Percentiles rank a stretch among this genome's conserved stretches.
phyloP scores from a whole-genome alignment of 2,113 vertebrate genomes.

The Eleginops maclovinus region DNA sequence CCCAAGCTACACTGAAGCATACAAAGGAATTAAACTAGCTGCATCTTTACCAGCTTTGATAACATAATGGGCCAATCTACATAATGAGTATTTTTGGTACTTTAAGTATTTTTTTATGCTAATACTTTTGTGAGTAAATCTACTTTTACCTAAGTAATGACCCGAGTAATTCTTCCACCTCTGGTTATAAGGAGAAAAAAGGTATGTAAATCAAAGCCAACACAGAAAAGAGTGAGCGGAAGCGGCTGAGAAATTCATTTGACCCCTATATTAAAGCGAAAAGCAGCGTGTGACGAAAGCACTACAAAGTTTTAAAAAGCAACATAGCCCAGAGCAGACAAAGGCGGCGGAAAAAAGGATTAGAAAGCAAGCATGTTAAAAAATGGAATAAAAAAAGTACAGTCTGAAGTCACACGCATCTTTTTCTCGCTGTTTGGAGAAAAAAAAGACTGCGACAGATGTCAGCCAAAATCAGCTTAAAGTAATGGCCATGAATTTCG shows the following conservation, averaged over 20 bases:
- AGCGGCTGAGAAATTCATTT: neutral
- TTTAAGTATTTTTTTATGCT: no score
- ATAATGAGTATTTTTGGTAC: no score
- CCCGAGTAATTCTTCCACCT: no score
- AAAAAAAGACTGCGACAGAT: slow-evolving; percentile 19
- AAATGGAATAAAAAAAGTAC: slow-evolving; percentile 21
- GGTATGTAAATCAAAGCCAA: neutral
- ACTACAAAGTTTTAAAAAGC: slow-evolving; percentile 15
- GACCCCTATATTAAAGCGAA: neutral
- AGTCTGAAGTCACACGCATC: slow-evolving; percentile 29
- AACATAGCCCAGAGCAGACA: slow-evolving; percentile 22
- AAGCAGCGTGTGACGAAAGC: neutral
- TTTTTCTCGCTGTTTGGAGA: slow-evolving; percentile 10
- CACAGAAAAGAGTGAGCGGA: neutral
- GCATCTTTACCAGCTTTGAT: no score
- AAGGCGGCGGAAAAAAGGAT: slow-evolving; percentile 2
- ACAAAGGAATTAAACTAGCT: no score
- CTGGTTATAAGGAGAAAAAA: neutral
- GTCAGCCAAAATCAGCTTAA: slow-evolving; percentile 53
- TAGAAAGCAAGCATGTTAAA: slow-evolving; percentile 14
- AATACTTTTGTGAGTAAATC: no score
- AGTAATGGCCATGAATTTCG: slow-evolving; percentile 34
- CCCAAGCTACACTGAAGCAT: no score
- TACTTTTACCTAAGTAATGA: no score
- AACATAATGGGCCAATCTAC: no score